phyloP scores from a whole-genome alignment of 1,140 invertebrate genomes.

The Euglossa dilemma region DNA sequence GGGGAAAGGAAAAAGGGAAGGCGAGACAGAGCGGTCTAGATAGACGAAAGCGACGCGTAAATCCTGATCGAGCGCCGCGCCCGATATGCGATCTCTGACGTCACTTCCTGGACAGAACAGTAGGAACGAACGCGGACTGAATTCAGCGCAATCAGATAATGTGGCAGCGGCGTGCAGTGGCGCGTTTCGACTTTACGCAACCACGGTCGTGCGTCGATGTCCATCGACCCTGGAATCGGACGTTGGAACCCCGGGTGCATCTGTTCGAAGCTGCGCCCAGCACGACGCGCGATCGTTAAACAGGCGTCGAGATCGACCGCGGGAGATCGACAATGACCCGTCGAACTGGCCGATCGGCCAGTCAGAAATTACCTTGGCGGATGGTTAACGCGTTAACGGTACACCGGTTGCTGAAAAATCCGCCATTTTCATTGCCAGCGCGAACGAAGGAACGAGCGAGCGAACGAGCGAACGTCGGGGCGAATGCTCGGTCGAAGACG shows the following conservation, averaged over 20 bases:
- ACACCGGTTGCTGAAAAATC: background rate
- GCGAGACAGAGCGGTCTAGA: background rate
- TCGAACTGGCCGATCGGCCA: background rate
- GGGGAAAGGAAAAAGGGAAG: background rate
- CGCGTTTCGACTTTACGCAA: conserved; percentile 54
- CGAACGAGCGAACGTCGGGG: too few relatives aligned
- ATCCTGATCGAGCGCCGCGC: conserved; percentile 28
- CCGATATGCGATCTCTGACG: conserved; percentile 52
- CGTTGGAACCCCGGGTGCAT: conserved; percentile 14
- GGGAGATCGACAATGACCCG: background rate
- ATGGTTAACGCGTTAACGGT: background rate
- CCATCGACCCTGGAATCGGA: conserved; percentile 9
- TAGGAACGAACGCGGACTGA: conserved; percentile 57
- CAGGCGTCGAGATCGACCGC: background rate
- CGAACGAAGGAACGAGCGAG: too few relatives aligned
- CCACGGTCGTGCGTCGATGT: background rate
- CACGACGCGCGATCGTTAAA: background rate
- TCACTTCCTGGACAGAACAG: conserved; percentile 62
- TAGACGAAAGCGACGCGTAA: conserved; percentile 9
- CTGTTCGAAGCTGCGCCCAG: conserved; percentile 5
- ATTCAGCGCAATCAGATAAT: conserved; percentile 70
- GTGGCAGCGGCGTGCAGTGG: conserved; percentile 31
- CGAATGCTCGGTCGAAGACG: background rate
- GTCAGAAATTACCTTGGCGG: conserved; percentile 11
- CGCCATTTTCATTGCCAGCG: background rate